These are phyloP conservation scores for Macheiramphus alcinus DNA, from an alignment of 2,113 vertebrate species.

Conservation along the genomic window DNA sequence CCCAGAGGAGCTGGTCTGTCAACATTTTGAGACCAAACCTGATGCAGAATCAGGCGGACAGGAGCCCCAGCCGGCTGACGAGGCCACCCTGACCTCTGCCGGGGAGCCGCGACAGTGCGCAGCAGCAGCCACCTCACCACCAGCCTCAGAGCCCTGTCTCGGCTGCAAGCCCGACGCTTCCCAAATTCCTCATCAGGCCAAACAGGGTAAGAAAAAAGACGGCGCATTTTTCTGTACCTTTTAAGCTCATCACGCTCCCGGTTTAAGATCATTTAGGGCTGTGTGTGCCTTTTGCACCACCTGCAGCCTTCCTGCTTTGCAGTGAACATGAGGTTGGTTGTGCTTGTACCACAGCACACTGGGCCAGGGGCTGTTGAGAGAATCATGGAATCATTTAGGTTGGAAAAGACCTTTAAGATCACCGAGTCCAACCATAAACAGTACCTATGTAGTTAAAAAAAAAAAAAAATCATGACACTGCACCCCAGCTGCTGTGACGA, in stretches of 20 bases:
- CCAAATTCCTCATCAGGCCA: background rate
- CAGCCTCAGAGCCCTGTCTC: rapidly evolving
- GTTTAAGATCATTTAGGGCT: too few species aligned
- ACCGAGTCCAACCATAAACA: rapidly evolving
- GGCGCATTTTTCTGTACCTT: rapidly evolving
- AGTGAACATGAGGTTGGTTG: rapidly evolving
- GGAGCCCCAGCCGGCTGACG: rapidly evolving
- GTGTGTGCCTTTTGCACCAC: background rate
- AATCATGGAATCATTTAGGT: rapidly evolving
- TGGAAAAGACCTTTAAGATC: background rate
- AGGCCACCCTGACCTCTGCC: background rate
- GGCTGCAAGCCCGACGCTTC: rapidly evolving
- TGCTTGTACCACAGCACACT: rapidly evolving
- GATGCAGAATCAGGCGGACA: rapidly evolving
- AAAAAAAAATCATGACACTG: background rate
- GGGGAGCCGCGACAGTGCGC: rapidly evolving
- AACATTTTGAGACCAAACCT: rapidly evolving
- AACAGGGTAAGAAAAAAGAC: background rate
- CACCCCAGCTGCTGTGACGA: background rate
- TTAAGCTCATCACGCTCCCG: rapidly evolving
- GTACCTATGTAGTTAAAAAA: rapidly evolving
- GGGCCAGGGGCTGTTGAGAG: background rate
- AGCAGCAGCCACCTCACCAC: rapidly evolving
- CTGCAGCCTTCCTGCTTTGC: background rate
- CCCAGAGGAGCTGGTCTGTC: background rate